Evolutionary conservation across 2,888 invertebrate genomes (phyloP), one percentile per base, ranked within the genome.

Genomic region (Penaeus monodon): DNA sequence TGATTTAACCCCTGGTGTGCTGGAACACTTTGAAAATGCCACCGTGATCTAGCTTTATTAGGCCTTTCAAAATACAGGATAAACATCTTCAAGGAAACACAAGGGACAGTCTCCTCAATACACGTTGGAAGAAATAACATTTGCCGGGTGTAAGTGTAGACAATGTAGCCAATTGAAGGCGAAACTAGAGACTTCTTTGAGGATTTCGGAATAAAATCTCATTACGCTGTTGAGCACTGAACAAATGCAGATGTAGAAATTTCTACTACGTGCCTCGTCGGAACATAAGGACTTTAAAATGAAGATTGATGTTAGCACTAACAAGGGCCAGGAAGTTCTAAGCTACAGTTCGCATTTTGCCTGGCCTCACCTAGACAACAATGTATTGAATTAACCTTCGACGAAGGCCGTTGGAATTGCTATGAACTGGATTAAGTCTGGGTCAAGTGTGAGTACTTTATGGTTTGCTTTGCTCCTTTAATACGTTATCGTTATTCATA

Each of bases 11-110:
- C 91, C 91, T 63, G 92, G 91, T 83, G 91, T 91, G 7, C 91
- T 92, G 91, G 91, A 95, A 91, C 93, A 93, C 90, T 94, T 94
- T 91, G 94, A 94, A 91, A 95, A 95, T 10, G 94, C 94, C 91
- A 92, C 90, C 95, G 96, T 90, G 96, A 96, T 91, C 96, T 33
- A 93, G 95, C 74, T 95, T 95, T 94, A 96, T 95, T 92, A 94
- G 94, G 92, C 93, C n/a, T n/a, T 95, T 84, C 94, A 93, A 94
- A 94, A 91, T 94, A 94, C 90, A 92, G 87, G 95, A 95, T 91
- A n/a, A 94, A 95, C 92, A 94, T 95, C 80, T 95, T 94, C 91
- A 92, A 93, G 90, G 93, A n/a, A 94, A 79, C 95, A 94, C 93
- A 95, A 95, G n/a, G 91, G 91, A 92, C 89, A 93, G 93, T 90